Evolutionary conservation across 2,797 vertebrate species (phyloP).

Genomic region (Phyllotis vaccarum): DNA sequence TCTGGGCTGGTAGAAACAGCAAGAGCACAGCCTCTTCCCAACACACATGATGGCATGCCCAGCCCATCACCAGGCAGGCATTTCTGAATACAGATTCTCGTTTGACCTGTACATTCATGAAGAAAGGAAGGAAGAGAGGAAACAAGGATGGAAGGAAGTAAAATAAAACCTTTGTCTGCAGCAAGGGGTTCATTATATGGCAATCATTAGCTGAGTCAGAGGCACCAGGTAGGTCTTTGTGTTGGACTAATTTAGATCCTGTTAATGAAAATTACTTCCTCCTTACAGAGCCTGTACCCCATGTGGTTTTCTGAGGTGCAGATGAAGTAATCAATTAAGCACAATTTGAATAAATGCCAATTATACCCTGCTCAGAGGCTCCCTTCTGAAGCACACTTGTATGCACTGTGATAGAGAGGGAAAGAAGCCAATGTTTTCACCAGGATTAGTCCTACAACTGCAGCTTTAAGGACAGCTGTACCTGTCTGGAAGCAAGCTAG

Average conservation of each 20-base stretch:
- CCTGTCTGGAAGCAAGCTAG: not conserved
- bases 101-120: constrained; percentile 80
- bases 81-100: constrained; percentile 81
- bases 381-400: constrained; percentile 72
- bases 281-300: constrained; percentile 86
- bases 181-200: constrained; percentile 84
- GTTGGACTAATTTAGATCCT: constrained; percentile 88
- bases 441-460: not conserved
- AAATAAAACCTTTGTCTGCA: constrained; percentile 81
- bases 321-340: constrained; percentile 88
- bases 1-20: constrained; percentile 61
- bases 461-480: constrained; percentile 50
- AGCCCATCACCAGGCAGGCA: constrained; percentile 61
- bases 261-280: constrained; percentile 91
- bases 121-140: not conserved
- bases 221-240: constrained; percentile 86
- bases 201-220: constrained; percentile 87
- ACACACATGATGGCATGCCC: not conserved
- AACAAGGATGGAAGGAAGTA: not conserved
- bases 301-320: constrained; percentile 87
- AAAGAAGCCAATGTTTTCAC: not conserved
- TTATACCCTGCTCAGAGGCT: constrained; percentile 85
- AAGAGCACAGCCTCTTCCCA: not conserved
- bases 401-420: not conserved
- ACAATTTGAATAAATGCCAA: constrained; percentile 88